phyloP scores from a whole-genome alignment of 2,113 vertebrate species.

The Psittacara wagleri region DNA sequence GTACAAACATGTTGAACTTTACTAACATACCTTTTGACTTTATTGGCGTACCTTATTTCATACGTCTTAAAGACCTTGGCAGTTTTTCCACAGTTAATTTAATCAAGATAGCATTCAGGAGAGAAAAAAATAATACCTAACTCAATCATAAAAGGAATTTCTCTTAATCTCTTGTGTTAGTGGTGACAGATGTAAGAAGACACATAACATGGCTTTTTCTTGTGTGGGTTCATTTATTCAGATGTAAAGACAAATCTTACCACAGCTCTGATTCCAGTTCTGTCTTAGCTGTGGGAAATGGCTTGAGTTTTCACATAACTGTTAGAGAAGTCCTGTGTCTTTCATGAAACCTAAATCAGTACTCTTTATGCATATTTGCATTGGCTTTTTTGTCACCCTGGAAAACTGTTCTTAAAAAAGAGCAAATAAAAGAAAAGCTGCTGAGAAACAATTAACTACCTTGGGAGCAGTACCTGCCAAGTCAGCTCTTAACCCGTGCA shows the following conservation, averaged over 20 bases:
- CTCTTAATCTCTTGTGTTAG: conserved; percentile 50
- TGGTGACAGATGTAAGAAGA: background rate
- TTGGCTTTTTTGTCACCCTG: conserved; percentile 27
- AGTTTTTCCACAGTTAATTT: conserved; percentile 60
- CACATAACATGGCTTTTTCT: background rate
- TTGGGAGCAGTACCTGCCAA: conserved; percentile 37
- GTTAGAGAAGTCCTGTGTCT: background rate
- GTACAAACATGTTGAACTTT: conserved; percentile 67
- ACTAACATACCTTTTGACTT: conserved; percentile 69
- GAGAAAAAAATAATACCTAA: background rate
- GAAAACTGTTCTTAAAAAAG: conserved; percentile 24
- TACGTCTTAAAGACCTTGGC: conserved; percentile 57
- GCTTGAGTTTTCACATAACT: background rate
- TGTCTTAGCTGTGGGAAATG: conserved; percentile 10
- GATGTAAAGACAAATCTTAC: background rate
- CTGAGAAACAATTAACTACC: background rate
- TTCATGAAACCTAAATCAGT: background rate
- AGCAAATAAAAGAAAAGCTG: conserved; percentile 1
- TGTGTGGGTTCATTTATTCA: background rate
- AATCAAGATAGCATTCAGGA: conserved; percentile 23
- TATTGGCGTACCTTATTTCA: conserved; percentile 67
- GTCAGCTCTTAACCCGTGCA: background rate
- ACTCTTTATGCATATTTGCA: conserved; percentile 43
- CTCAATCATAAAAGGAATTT: conserved; percentile 62
- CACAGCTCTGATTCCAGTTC: background rate